A percentile compares a stretch with the other conserved stretches of the same genome.
phyloP scores from a whole-genome alignment of 2,888 invertebrate species.

The Aphidoletes aphidimyza region DNA sequence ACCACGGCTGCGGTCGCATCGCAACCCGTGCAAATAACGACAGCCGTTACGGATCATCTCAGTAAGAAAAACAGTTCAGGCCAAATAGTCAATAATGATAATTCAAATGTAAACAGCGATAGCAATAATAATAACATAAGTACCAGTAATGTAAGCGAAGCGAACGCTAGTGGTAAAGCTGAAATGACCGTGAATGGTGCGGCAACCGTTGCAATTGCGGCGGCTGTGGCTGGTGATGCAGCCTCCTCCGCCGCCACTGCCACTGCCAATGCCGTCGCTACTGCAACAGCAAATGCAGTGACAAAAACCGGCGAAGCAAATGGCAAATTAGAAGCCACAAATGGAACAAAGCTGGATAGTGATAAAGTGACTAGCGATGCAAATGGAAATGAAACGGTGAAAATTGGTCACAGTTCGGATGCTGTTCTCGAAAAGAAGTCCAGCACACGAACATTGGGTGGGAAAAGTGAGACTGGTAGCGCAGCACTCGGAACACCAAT shows the following conservation, averaged over 20 bases:
- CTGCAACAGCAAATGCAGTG: not conserved
- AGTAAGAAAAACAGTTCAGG: constrained; percentile 60
- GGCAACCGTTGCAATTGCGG: constrained; percentile 61
- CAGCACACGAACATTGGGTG: constrained; percentile 54
- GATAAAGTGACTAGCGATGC: not conserved
- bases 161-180: constrained; percentile 57
- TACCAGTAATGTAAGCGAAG: constrained; percentile 56
- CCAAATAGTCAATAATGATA: constrained; percentile 63
- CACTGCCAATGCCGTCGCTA: not conserved
- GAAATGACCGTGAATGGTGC: constrained; percentile 57
- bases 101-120: constrained; percentile 56
- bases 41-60: constrained; percentile 69
- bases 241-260: constrained; percentile 62
- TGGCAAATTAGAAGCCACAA: not conserved
- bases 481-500: constrained; percentile 57
- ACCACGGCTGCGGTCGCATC: constrained; percentile 71
- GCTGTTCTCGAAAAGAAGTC: constrained; percentile 60
- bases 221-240: constrained; percentile 60
- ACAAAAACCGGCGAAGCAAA: constrained; percentile 59
- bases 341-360: not conserved
- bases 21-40: constrained; percentile 70
- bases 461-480: constrained; percentile 40
- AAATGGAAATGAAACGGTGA: not conserved
- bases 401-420: constrained; percentile 58
- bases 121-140: constrained; percentile 32